Evolutionary conservation across 2,797 vertebrate genomes (phyloP).

Genomic region (Rhinogobio ventralis): DNA sequence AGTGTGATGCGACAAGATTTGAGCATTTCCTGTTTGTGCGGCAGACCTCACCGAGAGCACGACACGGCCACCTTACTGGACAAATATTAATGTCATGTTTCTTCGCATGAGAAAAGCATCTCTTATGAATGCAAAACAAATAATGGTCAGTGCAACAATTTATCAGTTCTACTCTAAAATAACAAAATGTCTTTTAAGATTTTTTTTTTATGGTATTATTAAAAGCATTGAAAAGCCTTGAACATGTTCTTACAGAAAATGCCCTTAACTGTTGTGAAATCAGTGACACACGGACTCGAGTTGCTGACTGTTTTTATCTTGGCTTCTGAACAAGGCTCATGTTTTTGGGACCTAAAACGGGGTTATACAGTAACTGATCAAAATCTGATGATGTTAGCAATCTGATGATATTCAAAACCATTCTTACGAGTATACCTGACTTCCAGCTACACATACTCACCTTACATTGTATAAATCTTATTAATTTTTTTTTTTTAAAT

Average conservation of each 20-base stretch:
- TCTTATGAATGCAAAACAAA: not conserved
- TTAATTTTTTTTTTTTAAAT: not conserved
- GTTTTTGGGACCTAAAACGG: not conserved
- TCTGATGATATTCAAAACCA: not conserved
- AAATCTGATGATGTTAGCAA: not conserved
- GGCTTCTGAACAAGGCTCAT: not conserved
- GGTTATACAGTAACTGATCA: not conserved
- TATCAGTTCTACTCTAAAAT: not conserved
- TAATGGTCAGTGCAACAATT: not conserved
- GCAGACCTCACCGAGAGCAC: not conserved
- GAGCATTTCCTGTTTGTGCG: not conserved
- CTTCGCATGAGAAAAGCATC: not conserved
- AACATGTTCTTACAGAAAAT: not conserved
- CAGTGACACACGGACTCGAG: not conserved
- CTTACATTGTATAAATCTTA: not conserved
- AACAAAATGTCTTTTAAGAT: too few species aligned
- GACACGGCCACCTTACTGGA: not conserved
- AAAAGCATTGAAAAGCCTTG: not conserved
- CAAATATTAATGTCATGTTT: not conserved
- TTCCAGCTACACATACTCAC: not conserved
- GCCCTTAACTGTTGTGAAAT: not conserved
- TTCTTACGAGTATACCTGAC: not conserved
- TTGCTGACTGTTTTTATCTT: not conserved
- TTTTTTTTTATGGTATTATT: not conserved
- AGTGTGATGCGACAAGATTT: conserved; percentile 55